Conservation (phyloP, 2,113 vertebrate genomes). For the Physeter macrocephalus region DNA sequence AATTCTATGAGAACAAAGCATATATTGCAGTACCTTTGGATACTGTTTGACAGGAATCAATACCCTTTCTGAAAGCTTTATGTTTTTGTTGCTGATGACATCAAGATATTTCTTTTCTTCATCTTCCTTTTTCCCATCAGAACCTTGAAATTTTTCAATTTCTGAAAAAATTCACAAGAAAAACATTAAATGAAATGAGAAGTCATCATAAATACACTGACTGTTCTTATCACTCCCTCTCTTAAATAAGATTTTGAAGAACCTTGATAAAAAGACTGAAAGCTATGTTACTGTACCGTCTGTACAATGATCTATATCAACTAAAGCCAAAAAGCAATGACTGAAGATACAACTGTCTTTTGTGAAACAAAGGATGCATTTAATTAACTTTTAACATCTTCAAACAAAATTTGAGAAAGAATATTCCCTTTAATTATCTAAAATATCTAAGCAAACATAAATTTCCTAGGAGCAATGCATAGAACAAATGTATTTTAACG, state of each 20-base stretch:
- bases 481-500: neutral
- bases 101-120: conserved; percentile 98
- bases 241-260: neutral
- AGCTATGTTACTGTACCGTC: neutral
- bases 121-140: conserved; percentile 92
- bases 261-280: neutral
- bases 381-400: neutral
- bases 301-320: neutral
- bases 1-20: neutral
- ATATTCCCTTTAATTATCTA: neutral
- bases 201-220: neutral
- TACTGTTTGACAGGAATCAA: conserved; percentile 98
- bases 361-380: neutral
- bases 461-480: neutral
- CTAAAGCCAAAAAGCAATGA: neutral
- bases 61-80: conserved; percentile 97
- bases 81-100: conserved; percentile 99
- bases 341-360: neutral
- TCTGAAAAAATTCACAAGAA: conserved; percentile 81
- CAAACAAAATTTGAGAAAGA: neutral
- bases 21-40: conserved; percentile 91
- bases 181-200: neutral
- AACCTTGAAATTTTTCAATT: conserved; percentile 95
- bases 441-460: neutral
- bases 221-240: neutral